phyloP scores from a whole-genome alignment of 2,797 vertebrate species.

The Neoniphon sammara region DNA sequence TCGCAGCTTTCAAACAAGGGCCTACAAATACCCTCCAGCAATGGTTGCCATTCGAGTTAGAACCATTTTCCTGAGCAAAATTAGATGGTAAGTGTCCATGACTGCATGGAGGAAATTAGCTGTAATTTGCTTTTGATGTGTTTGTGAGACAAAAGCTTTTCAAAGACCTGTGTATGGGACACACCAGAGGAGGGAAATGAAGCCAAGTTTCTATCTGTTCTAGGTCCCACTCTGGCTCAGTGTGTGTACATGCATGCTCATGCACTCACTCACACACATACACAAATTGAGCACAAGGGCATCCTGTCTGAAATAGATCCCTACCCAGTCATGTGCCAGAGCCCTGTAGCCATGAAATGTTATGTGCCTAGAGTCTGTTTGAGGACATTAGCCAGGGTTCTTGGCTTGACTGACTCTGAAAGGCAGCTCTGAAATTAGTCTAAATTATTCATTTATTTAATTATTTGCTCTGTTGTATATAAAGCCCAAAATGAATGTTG shows the following conservation, averaged over 20 bases:
- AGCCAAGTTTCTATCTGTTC: slow-evolving; percentile 61
- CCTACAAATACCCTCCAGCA: no score
- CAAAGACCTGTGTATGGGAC: slow-evolving; percentile 40
- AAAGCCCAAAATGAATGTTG: not conserved
- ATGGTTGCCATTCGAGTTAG: no score
- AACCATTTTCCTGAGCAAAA: not conserved
- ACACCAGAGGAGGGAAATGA: slow-evolving; percentile 41
- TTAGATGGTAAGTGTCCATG: slow-evolving; percentile 12
- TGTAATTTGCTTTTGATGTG: slow-evolving; percentile 30
- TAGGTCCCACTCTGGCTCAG: slow-evolving; percentile 39
- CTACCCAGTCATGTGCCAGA: slow-evolving; percentile 65
- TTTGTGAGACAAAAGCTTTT: slow-evolving; percentile 44
- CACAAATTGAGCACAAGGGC: slow-evolving; percentile 44
- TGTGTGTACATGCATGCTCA: slow-evolving; percentile 30
- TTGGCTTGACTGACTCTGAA: slow-evolving; percentile 44
- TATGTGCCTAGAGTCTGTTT: slow-evolving; percentile 47
- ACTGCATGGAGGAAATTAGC: slow-evolving; percentile 23
- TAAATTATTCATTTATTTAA: slow-evolving; percentile 48
- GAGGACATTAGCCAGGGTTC: slow-evolving; percentile 56
- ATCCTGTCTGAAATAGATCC: slow-evolving; percentile 71
- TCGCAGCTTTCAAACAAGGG: no score
- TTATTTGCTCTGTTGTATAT: slow-evolving; percentile 33
- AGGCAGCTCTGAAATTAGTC: slow-evolving; percentile 44
- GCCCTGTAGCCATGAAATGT: slow-evolving; percentile 60
- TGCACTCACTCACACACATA: slow-evolving; percentile 7